Base-by-base conservation (phyloP, 2,797 vertebrate species). In the Tachyglossus aculeatus region DNA sequence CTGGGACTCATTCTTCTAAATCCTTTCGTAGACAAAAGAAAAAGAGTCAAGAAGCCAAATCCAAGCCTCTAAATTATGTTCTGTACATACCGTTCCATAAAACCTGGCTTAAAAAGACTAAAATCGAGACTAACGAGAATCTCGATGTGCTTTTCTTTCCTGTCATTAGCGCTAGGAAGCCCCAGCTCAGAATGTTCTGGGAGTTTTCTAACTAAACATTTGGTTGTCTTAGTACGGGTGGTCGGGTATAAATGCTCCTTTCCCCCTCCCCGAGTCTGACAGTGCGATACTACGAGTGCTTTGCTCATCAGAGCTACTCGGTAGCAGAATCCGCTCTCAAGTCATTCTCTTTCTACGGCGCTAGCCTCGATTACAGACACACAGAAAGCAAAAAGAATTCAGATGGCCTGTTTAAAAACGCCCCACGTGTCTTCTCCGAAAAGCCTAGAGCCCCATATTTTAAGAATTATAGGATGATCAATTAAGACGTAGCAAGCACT, bases 21-120 rank as follows among this genome's bases (percentile, higher is more conserved):
- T 41, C 39, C 80, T 47, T 59, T 69, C 44, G 71, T 71, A 54
- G 87, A 76, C 27, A 84, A 67, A 83, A 72, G 73, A 75, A 77
- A 65, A 80, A 80, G 76, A 83, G 83, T 81, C 81, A 85, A 87
- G 83, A 81, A 41, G 39, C 38, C 56, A 78, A 76, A 75, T 25
- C 24, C 62, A 86, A 70, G 5, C 37, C 19, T 48, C 72, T 29
- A 65, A 25, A 54, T 67, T 37, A 39, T 16, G 15, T 52, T 61
- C 74, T 37, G 50, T 45, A 31, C 29, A 47, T 25, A 55, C 53
- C 15, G 59, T 33, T 21, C 11, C 7, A 2, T 31, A 73, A 7
- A 52, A 62, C 25, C 12, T 67, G 40, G 55, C 9, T 33, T 67
- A 59, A 24, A 22, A 33, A 24, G 48, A 40, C 3, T n/a, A 57